Percentiles rank a stretch among this genome's conserved stretches.
phyloP scores from a whole-genome alignment of 30 jellyfish, hydroid and myxozoan species.

The Pseudorhiza aurosa region DNA sequence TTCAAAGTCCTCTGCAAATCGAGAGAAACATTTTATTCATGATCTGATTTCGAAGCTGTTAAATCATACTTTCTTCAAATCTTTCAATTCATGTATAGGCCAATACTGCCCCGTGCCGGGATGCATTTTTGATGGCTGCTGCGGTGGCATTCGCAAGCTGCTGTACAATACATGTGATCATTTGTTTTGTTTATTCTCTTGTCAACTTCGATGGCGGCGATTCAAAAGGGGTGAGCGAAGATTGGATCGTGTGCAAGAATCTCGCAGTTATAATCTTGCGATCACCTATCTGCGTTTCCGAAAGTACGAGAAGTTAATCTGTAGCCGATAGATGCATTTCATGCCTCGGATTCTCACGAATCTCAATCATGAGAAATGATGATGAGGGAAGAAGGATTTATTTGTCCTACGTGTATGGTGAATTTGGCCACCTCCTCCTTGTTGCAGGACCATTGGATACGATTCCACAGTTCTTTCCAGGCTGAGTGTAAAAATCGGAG shows the following conservation, averaged over 20 bases:
- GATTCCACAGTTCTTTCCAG: conserved; percentile 62
- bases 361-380: background rate
- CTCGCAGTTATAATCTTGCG: conserved; percentile 30
- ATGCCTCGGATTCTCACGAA: conserved; percentile 28
- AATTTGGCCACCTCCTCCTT: conserved; percentile 64
- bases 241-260: background rate
- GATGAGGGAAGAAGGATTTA: conserved; percentile 38
- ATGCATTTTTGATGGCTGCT: too few relatives aligned
- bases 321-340: conserved; percentile 36
- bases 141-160: background rate
- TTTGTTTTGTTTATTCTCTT: background rate
- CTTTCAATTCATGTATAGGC: too few relatives aligned
- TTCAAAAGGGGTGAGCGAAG: background rate
- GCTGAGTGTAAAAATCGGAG: conserved; percentile 13
- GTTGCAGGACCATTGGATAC: conserved; percentile 85
- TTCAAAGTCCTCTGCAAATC: too few relatives aligned
- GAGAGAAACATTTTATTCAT: too few relatives aligned
- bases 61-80: too few relatives aligned
- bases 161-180: background rate
- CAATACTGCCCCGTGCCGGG: too few relatives aligned
- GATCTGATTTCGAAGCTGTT: too few relatives aligned
- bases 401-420: conserved; percentile 87
- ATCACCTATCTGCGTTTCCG: conserved; percentile 17
- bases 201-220: background rate
- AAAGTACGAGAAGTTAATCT: conserved; percentile 11